Base-by-base conservation (phyloP, 2,888 invertebrate species). In the Acanthosepion pharaonis region DNA sequence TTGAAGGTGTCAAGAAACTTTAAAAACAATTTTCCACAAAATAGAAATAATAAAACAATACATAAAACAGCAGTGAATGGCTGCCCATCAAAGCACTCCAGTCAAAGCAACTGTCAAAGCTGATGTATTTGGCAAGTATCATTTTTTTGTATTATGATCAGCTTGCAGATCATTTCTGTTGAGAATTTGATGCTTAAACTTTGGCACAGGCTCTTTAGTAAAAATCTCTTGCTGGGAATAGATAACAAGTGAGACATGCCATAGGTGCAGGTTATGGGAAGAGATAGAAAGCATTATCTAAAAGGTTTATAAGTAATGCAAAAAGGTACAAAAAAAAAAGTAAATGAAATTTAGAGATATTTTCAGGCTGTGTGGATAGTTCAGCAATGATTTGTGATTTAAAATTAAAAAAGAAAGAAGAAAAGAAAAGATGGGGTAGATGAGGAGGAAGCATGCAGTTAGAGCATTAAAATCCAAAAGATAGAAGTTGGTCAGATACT, bases 211-310 rank as follows among this genome's bases (percentile, higher is more conserved):
- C n/a, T 78, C n/a, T 78, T 78, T 78, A n/a, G 78, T 78, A 78
- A 78, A 42, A n/a, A 78, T 15, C 18, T 78, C n/a, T 78, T 78
- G n/a, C n/a, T 78, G 78, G n/a, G n/a, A 78, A 78, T 33, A 78
- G 78, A 78, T 78, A 78, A 78, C 78, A n/a, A 78, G n/a, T 78
- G n/a, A 78, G n/a, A 78, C 78, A 78, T 78, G 78, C 78, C 78
- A 78, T 33, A 78, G 18, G 78, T 78, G 78, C 78, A 78, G 78
- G 78, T 78, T 78, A 78, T 78, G n/a, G 78, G 78, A 18, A 78
- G n/a, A 78, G n/a, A 78, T 15, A 33, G 78, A 78, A 33, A 78
- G 78, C 78, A 78, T 78, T n/a, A 33, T 78, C 78, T 78, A 78
- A 78, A 78, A 78, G 78, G n/a, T 78, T 9, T 0, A n/a, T 15